Conservation (phyloP, 2,888 invertebrate genomes). For the Abrostola tripartita region DNA sequence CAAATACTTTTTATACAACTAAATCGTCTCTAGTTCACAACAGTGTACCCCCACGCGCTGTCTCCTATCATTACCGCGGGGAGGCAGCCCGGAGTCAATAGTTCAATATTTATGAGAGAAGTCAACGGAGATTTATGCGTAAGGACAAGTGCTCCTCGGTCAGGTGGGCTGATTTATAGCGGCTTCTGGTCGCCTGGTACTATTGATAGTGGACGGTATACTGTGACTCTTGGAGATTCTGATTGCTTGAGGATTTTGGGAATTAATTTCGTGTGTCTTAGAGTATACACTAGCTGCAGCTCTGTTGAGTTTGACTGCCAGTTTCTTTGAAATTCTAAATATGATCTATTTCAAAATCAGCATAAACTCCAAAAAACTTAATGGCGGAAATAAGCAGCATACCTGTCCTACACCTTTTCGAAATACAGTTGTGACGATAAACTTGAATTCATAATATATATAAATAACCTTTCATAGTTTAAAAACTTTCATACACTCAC, state of each 20-base stretch:
- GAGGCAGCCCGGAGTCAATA: slow-evolving; percentile 74
- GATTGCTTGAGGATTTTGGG: not conserved
- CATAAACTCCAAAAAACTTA: too few species aligned
- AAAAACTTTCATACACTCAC: too few species aligned
- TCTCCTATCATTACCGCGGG: slow-evolving; percentile 68
- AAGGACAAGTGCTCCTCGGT: slow-evolving; percentile 76
- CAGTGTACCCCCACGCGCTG: slow-evolving; percentile 31
- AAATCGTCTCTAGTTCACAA: not conserved
- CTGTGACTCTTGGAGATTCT: not conserved
- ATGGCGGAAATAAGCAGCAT: too few species aligned
- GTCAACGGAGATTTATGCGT: slow-evolving; percentile 75
- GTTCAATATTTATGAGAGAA: slow-evolving; percentile 80
- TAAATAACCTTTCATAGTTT: too few species aligned
- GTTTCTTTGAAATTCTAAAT: too few species aligned
- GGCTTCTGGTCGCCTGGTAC: slow-evolving; percentile 44
- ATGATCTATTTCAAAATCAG: too few species aligned
- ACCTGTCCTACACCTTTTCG: too few species aligned
- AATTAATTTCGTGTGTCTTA: too few species aligned
- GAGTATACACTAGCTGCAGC: too few species aligned
- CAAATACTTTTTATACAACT: not conserved
- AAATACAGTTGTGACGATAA: too few species aligned
- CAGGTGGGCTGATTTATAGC: slow-evolving; percentile 77
- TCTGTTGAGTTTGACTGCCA: too few species aligned
- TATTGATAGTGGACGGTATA: slow-evolving; percentile 22
- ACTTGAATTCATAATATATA: too few species aligned